Percentiles rank a stretch among this genome's conserved stretches.
Evolutionary conservation across 2,888 invertebrate genomes (phyloP).

Genomic region (Cepaea hortensis): DNA sequence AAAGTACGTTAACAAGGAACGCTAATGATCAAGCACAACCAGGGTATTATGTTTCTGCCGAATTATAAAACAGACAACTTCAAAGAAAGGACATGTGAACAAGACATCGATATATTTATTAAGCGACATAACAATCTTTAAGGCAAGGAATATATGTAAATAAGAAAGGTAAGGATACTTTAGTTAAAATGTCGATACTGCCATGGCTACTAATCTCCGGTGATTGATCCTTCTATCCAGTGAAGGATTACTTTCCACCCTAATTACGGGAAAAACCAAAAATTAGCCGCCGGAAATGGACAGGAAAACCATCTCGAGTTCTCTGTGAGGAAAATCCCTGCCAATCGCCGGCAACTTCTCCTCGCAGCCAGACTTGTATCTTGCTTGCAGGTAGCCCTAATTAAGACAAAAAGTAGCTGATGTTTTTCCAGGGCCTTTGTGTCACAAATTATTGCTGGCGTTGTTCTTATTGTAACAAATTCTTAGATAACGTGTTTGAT

Average conservation of each 20-base stretch:
- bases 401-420: constrained; percentile 24
- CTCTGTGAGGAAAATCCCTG: constrained; percentile 18
- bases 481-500: too few species aligned
- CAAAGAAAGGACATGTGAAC: neutral
- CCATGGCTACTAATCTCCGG: constrained; percentile 30
- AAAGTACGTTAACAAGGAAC: too few species aligned
- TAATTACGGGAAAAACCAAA: constrained; percentile 25
- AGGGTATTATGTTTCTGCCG: constrained; percentile 3
- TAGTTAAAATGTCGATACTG: constrained; percentile 28
- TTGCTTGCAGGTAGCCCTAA: constrained; percentile 27
- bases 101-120: too few species aligned
- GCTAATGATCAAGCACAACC: neutral
- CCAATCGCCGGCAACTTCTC: constrained; percentile 40
- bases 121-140: neutral
- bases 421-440: neutral
- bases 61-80: neutral
- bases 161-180: neutral
- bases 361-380: constrained; percentile 4
- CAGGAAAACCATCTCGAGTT: constrained; percentile 31
- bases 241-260: constrained; percentile 42
- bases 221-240: constrained; percentile 41
- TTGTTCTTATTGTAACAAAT: too few species aligned
- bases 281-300: constrained; percentile 26
- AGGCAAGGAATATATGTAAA: neutral
- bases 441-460: too few species aligned